Base-by-base conservation (phyloP, 2,888 invertebrate species). In the Eurytoma californica region DNA sequence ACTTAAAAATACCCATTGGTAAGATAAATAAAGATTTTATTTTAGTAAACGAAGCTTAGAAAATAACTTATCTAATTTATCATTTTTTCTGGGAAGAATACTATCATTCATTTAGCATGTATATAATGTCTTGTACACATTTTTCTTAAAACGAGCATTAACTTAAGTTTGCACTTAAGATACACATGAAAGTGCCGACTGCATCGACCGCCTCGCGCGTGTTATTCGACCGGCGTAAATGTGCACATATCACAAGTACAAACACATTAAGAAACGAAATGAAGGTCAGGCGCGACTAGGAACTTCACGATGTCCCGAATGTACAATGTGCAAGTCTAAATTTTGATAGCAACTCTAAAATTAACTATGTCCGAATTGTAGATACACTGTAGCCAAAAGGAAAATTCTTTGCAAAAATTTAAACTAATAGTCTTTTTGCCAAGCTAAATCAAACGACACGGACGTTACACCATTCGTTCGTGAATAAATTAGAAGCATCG, bases 1-100 rank as follows among this genome's bases (percentile, higher is more conserved):
- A 80, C 68, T 72, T 84, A 14, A 82, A 83, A 77, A 70, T 84
- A 51, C 83, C 84, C 30, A 47, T 83, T 16, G 82, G 84, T 84
- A 67, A 83, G 82, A 66, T 5, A 39, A 53, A 24, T 47, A 61
- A 39, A 39, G 39, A 39, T 9, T 9, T 39, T 39, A 39, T 39
- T 39, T 7, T 39, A 39, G 7, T 39, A 7, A 39, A 39, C 2
- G 7, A 4, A 39, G 4, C 3, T 39, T 39, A 39, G 7, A 39
- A 39, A 39, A 39, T 39, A 3, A 39, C 39, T 39, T 39, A 39
- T 39, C 7, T 39, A 39, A 7, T 39, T 30, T 9, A 39, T 7
- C 39, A 39, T 39, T 39, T 39, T 39, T 39, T 9, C 39, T 39
- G 39, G 39, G 9, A 39, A 39, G 7, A 9, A 39, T 39, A 39